phyloP scores from a whole-genome alignment of 2,888 invertebrate genomes.

The Drosophila emarginata region DNA sequence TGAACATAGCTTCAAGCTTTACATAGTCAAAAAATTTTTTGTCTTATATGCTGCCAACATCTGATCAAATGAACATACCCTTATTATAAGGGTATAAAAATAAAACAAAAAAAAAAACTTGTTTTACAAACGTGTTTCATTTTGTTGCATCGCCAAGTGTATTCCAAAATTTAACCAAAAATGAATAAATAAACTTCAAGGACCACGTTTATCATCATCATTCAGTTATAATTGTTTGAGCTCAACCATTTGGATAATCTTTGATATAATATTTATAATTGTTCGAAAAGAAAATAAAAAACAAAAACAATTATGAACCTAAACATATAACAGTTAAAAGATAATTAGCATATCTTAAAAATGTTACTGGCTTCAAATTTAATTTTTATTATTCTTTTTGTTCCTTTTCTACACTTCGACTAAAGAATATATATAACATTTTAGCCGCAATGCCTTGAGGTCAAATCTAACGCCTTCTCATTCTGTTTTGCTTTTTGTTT shows the following conservation, averaged over 20 bases:
- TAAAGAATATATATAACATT: neutral
- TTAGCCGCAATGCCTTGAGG: conserved; percentile 29
- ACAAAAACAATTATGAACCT: neutral
- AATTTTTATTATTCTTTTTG: neutral
- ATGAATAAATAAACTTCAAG: conserved; percentile 43
- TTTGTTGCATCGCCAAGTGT: neutral
- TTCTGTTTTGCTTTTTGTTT: conserved; percentile 22
- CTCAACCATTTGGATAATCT: neutral
- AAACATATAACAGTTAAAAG: neutral
- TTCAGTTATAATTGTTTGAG: neutral
- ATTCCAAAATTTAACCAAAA: neutral
- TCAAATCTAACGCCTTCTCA: conserved; percentile 33
- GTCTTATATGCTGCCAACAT: too few relatives aligned
- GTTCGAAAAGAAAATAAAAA: neutral
- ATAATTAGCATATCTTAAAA: conserved; percentile 1
- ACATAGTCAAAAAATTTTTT: too few relatives aligned
- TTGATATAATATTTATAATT: conserved; percentile 1
- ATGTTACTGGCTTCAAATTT: neutral
- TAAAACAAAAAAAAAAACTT: neutral
- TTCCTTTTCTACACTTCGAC: neutral
- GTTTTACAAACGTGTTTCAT: neutral
- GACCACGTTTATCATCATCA: conserved; percentile 35
- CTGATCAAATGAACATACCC: too few relatives aligned
- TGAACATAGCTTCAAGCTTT: too few relatives aligned
- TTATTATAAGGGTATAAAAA: too few relatives aligned